Conservation (phyloP, 2,113 vertebrate species). For the Chloropsis cyanopogon region DNA sequence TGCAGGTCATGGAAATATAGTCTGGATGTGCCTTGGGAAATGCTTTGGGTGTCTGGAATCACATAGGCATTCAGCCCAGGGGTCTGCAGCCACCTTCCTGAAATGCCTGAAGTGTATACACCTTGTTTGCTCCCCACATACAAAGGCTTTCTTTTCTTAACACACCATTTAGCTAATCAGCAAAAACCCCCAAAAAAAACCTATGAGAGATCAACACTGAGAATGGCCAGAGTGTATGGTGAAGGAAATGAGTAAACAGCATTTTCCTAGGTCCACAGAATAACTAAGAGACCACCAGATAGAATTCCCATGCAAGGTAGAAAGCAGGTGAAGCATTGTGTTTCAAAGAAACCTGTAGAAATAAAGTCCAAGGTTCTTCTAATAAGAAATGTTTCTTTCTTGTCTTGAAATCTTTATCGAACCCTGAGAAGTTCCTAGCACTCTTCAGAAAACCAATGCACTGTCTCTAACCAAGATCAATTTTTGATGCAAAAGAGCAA, state of each 20-base stretch:
- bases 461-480: not conserved
- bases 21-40: not conserved
- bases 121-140: not conserved
- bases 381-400: not conserved
- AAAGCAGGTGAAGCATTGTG: not conserved
- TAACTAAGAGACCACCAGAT: not conserved
- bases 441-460: not conserved
- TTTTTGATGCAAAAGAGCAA: not conserved
- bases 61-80: not conserved
- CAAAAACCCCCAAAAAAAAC: not conserved
- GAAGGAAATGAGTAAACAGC: not conserved
- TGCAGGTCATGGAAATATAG: not conserved
- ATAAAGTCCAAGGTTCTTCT: not conserved
- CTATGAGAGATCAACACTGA: fast-evolving
- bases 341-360: not conserved
- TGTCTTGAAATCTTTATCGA: not conserved
- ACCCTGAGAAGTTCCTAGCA: not conserved
- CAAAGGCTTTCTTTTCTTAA: not conserved
- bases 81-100: not conserved
- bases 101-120: not conserved
- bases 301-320: not conserved
- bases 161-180: not conserved
- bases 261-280: not conserved
- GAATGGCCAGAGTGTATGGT: not conserved
- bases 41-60: not conserved